phyloP scores from a whole-genome alignment of 1,140 invertebrate genomes.

The Caenorhabditis remanei region DNA sequence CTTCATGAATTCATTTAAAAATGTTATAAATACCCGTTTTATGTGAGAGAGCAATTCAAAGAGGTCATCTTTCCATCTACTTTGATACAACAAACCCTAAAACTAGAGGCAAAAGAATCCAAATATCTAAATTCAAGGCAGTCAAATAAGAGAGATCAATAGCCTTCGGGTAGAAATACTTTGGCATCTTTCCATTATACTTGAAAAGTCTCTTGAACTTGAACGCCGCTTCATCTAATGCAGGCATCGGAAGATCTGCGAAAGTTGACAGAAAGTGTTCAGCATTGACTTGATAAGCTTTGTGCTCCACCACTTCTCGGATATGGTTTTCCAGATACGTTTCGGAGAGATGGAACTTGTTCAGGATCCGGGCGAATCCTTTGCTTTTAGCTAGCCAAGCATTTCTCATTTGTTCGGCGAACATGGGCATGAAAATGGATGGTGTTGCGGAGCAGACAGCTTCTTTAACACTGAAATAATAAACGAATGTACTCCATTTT shows the following conservation, averaged over 20 bases:
- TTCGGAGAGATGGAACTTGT: constrained; percentile 56
- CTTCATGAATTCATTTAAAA: too few relatives aligned
- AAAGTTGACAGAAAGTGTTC: constrained; percentile 2
- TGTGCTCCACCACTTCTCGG: constrained; percentile 35
- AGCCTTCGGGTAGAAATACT: constrained; percentile 25
- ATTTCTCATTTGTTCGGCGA: constrained; percentile 57
- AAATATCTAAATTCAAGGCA: constrained; percentile 3
- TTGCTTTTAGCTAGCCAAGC: neutral
- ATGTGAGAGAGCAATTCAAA: too few relatives aligned
- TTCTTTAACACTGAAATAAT: constrained; percentile 63
- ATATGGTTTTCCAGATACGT: constrained; percentile 58
- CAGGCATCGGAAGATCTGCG: neutral
- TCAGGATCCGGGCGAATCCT: constrained; percentile 54
- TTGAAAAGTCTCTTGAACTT: constrained; percentile 33
- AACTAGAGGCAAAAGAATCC: neutral
- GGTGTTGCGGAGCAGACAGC: constrained; percentile 50
- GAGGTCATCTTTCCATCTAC: neutral
- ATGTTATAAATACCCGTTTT: too few relatives aligned
- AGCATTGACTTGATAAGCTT: constrained; percentile 1
- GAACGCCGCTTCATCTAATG: constrained; percentile 28
- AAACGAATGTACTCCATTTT: neutral
- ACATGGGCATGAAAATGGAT: constrained; percentile 58
- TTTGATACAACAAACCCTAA: neutral
- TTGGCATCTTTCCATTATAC: constrained; percentile 39
- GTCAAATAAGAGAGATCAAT: constrained; percentile 19